Conservation (phyloP, 2,797 vertebrate species). For the Semaprochilodus insignis region DNA sequence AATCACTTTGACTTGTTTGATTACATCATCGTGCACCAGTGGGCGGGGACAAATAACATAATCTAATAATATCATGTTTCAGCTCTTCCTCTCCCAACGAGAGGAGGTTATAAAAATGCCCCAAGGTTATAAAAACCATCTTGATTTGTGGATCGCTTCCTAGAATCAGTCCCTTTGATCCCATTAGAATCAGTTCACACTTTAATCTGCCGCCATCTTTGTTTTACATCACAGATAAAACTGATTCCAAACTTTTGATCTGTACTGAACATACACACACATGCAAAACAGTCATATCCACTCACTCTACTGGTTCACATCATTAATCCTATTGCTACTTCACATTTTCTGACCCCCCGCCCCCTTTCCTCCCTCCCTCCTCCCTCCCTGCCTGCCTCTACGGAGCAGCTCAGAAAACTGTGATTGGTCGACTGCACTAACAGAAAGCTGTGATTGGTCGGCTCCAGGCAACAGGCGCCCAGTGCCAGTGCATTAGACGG, state of each 20-base stretch:
- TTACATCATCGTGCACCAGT: no score
- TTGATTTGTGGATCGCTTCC: no score
- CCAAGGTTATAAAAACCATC: no score
- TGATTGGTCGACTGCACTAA: conserved; percentile 26
- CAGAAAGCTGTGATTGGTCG: conserved; percentile 16
- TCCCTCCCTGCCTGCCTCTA: conserved; percentile 3
- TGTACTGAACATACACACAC: background rate
- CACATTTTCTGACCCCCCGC: conserved; percentile 6
- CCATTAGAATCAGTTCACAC: no score
- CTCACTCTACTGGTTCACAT: background rate
- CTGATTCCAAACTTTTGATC: conserved; percentile 1
- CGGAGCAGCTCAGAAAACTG: conserved; percentile 24
- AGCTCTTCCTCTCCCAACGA: no score
- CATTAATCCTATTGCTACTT: conserved; percentile 20
- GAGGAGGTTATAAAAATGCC: no score
- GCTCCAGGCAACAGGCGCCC: conserved; percentile 53
- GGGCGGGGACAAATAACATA: no score
- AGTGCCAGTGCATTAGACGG: conserved; percentile 85
- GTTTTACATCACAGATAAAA: no score
- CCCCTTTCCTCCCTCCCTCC: background rate
- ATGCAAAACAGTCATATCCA: background rate
- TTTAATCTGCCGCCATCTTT: no score
- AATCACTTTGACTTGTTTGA: no score
- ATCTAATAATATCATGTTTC: no score
- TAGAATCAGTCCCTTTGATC: no score